phyloP scores from a whole-genome alignment of 2,113 vertebrate genomes.

The Equus quagga region DNA sequence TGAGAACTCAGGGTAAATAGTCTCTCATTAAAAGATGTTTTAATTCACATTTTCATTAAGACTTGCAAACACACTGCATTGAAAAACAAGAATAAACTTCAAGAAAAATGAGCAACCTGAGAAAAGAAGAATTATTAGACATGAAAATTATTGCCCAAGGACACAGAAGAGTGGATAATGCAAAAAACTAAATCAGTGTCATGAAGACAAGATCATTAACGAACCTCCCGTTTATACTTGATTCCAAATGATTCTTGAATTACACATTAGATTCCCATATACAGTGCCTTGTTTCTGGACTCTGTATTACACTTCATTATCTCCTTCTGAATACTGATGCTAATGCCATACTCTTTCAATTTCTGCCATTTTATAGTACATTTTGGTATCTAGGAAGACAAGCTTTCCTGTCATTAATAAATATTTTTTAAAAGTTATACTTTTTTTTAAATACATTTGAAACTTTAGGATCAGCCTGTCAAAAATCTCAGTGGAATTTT shows the following conservation, averaged over 20 bases:
- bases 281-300: neutral
- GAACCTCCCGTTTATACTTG: neutral
- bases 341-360: neutral
- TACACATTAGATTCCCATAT: neutral
- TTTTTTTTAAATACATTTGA: neutral
- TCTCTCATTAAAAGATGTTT: neutral
- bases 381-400: neutral
- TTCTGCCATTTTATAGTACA: neutral
- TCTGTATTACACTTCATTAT: neutral
- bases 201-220: neutral
- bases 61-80: neutral
- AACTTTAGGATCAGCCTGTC: neutral
- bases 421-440: neutral
- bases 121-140: neutral
- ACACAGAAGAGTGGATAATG: neutral
- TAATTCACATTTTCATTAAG: neutral
- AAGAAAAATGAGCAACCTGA: neutral
- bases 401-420: neutral
- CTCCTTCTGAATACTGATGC: neutral
- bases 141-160: neutral
- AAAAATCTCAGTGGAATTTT: neutral
- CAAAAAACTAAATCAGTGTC: neutral
- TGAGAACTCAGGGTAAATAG: neutral
- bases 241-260: constrained; percentile 19
- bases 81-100: neutral